A percentile compares a stretch with the other conserved stretches of the same genome.
phyloP scores from a whole-genome alignment of 2,888 invertebrate genomes.

The Chironomus tentans region DNA sequence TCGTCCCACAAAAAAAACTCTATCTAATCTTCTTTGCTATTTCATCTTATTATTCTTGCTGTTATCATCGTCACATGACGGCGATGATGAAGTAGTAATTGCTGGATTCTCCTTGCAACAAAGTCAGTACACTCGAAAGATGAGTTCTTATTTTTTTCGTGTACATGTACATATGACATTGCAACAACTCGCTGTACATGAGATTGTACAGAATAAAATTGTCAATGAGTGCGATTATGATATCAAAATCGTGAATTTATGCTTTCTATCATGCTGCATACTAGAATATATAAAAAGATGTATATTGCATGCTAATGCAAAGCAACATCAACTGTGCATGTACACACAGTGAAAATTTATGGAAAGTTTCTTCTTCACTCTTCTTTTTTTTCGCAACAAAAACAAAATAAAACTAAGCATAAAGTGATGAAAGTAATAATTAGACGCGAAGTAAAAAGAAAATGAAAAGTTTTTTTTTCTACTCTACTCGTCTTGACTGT shows the following conservation, averaged over 20 bases:
- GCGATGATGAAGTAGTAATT: neutral
- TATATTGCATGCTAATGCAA: neutral
- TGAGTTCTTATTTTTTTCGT: too few species aligned
- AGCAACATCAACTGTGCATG: neutral
- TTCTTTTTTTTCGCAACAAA: neutral
- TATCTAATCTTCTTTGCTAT: too few species aligned
- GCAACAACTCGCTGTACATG: neutral
- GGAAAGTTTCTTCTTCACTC: slow-evolving; percentile 16
- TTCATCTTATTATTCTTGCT: too few species aligned
- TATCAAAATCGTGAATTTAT: neutral
- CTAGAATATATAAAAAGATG: neutral
- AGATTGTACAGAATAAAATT: neutral
- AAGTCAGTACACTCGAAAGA: neutral
- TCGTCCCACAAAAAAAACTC: neutral
- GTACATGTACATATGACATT: neutral
- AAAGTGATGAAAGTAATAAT: slow-evolving; percentile 3
- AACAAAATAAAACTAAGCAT: neutral
- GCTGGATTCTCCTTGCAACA: neutral
- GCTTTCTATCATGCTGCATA: neutral
- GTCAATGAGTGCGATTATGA: neutral
- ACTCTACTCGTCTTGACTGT: neutral
- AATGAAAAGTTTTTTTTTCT: neutral
- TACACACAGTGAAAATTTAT: neutral
- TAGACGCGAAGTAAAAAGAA: neutral
- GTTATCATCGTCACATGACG: too few species aligned